Percentiles rank a stretch among this genome's conserved stretches.
Conservation (phyloP, 2,888 invertebrate species). For the Xanthia togata region DNA sequence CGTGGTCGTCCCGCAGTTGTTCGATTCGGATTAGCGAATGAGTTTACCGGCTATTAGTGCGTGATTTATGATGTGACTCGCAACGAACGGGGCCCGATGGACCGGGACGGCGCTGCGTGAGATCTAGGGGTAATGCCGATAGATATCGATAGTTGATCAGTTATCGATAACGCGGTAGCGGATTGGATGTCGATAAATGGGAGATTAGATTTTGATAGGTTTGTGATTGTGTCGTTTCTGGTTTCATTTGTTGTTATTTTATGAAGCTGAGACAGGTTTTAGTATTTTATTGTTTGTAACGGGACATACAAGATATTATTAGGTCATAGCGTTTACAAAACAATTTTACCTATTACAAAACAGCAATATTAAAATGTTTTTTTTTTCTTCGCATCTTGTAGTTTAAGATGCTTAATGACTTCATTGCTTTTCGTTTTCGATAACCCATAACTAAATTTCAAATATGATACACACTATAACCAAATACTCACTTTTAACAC, state of each 20-base stretch:
- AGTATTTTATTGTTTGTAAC: not conserved
- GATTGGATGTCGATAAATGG: constrained; percentile 44
- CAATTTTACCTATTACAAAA: not conserved
- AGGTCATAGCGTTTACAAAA: not conserved
- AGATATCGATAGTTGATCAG: constrained; percentile 52
- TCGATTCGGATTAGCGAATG: constrained; percentile 88
- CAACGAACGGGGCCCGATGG: constrained; percentile 80
- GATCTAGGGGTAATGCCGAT: constrained; percentile 73
- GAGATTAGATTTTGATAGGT: constrained; percentile 36
- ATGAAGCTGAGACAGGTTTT: not conserved
- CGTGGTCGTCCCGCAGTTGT: constrained; percentile 75
- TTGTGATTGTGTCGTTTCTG: constrained; percentile 12
- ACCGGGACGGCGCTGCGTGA: constrained; percentile 85
- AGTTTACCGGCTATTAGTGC: constrained; percentile 88
- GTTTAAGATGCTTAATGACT: not conserved
- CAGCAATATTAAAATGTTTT: not conserved
- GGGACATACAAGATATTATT: not conserved
- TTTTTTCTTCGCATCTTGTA: not conserved
- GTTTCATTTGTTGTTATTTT: constrained; percentile 11
- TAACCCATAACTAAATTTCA: not conserved
- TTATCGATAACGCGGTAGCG: constrained; percentile 54
- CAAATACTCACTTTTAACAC: not conserved
- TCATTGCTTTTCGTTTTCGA: not conserved
- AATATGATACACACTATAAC: not conserved
- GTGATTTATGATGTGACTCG: constrained; percentile 89